A percentile compares a stretch with the other conserved stretches of the same genome.
phyloP scores from a whole-genome alignment of 1,140 invertebrate species.

The Pseudoatta argentina region DNA sequence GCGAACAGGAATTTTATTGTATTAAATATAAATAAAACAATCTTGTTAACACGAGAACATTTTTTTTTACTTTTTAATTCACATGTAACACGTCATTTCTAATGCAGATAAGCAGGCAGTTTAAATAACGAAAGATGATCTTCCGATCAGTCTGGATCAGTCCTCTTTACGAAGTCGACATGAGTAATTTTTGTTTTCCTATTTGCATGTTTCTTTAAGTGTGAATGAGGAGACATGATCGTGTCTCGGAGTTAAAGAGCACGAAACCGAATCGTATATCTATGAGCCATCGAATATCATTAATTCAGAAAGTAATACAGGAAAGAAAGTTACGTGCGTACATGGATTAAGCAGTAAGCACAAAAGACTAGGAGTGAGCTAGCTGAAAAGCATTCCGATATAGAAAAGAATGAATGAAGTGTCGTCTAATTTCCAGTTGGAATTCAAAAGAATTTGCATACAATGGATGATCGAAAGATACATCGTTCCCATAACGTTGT shows the following conservation, averaged over 20 bases:
- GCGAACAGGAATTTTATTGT: conserved; percentile 1
- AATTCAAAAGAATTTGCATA: conserved; percentile 36
- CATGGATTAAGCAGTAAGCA: neutral
- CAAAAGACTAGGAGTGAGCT: conserved; percentile 25
- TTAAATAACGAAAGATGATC: conserved; percentile 9
- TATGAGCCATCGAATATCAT: neutral
- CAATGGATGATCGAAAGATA: conserved; percentile 47
- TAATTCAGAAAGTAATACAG: neutral
- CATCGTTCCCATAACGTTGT: neutral
- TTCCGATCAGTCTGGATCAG: no score
- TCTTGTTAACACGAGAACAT: conserved; percentile 1
- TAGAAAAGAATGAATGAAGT: neutral
- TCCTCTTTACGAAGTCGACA: neutral
- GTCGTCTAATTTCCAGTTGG: conserved; percentile 6
- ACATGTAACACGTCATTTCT: neutral
- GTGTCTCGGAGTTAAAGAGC: no score
- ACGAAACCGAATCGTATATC: no score
- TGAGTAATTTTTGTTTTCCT: neutral
- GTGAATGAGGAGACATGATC: neutral
- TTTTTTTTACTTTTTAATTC: neutral
- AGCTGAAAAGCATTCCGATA: neutral
- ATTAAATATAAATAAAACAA: conserved; percentile 24
- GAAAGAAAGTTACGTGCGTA: neutral
- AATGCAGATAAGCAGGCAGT: neutral
- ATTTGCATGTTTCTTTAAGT: neutral